A percentile compares a stretch with the other conserved stretches of the same genome.
phyloP scores from a whole-genome alignment of 2,797 vertebrate genomes.

The Eulemur coronatus region DNA sequence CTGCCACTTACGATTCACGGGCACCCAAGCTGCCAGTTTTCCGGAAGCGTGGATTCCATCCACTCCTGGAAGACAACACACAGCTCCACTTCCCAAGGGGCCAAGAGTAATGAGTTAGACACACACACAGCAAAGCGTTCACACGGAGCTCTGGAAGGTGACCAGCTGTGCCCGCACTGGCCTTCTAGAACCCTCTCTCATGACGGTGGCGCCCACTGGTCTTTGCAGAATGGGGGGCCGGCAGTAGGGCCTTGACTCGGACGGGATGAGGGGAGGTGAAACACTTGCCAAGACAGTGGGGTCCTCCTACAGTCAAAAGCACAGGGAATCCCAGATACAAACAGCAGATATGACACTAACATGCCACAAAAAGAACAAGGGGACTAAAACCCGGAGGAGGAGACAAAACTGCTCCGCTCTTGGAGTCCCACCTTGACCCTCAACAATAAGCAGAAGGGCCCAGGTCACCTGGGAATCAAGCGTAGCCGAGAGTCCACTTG shows the following conservation, averaged over 20 bases:
- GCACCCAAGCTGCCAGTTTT: neutral
- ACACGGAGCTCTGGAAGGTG: accelerated
- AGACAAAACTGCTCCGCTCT: accelerated
- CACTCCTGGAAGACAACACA: neutral
- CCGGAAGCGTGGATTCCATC: neutral
- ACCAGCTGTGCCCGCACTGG: accelerated
- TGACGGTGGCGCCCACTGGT: accelerated
- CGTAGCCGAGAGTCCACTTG: accelerated
- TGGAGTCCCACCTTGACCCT: neutral
- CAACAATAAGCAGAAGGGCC: neutral
- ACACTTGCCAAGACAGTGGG: accelerated
- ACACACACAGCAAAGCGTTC: accelerated
- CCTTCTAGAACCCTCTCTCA: neutral
- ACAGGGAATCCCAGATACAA: neutral
- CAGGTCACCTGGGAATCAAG: neutral
- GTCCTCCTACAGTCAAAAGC: neutral
- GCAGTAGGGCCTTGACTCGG: neutral
- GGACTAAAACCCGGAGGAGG: accelerated
- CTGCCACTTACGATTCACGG: no score
- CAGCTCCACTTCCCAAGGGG: accelerated
- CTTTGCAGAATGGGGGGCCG: neutral
- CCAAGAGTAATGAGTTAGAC: accelerated
- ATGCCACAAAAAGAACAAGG: neutral
- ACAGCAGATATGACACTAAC: accelerated
- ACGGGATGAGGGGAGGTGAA: neutral